Conservation (phyloP, 2,888 invertebrate genomes). For the Macrosiphum euphorbiae region DNA sequence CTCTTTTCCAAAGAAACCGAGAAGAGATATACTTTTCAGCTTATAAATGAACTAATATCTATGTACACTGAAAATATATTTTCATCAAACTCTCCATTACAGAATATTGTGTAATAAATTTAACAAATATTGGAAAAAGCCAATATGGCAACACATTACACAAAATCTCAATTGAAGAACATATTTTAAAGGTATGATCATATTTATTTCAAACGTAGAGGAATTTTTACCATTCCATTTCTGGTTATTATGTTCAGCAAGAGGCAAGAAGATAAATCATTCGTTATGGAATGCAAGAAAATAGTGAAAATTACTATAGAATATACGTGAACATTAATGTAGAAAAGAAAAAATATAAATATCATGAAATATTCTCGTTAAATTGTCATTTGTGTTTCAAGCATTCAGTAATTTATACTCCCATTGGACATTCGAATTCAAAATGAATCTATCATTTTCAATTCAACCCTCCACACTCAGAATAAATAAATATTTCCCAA, state of each 20-base stretch:
- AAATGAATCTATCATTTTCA: constrained; percentile 14
- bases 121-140: not conserved
- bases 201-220: constrained; percentile 31
- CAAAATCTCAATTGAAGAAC: not conserved
- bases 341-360: constrained; percentile 36
- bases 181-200: constrained; percentile 35
- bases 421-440: constrained; percentile 24
- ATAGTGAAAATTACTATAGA: constrained; percentile 23
- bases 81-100: not conserved
- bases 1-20: not conserved
- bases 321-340: not conserved
- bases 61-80: not conserved
- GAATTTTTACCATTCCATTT: constrained; percentile 38
- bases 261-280: constrained; percentile 36
- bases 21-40: not conserved
- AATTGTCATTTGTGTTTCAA: constrained; percentile 39
- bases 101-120: not conserved
- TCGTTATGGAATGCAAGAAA: constrained; percentile 37
- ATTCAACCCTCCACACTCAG: not conserved
- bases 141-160: not conserved
- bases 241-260: constrained; percentile 28
- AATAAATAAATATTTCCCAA: constrained; percentile 31
- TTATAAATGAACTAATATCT: not conserved
- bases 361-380: constrained; percentile 46
- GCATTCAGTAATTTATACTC: constrained; percentile 36